Evolutionary conservation across 2,113 vertebrate genomes (phyloP), one percentile per base, ranked within the genome.

Genomic region (Rhinogobius similis): DNA sequence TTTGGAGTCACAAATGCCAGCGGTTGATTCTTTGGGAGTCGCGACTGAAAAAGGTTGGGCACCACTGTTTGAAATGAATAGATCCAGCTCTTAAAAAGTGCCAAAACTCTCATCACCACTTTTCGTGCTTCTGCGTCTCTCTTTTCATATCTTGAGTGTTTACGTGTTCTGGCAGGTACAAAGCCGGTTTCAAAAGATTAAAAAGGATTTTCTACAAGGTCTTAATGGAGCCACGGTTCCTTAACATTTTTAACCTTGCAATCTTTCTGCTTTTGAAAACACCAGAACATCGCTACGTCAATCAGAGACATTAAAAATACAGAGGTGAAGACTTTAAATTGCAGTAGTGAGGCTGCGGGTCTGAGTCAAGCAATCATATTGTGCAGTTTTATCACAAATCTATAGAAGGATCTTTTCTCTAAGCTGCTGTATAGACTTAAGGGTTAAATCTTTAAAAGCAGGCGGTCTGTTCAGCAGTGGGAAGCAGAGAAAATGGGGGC

Each of bases 401-500:
- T 44, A 67, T 18, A 5, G 58, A 38, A 41, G 50, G 46, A 71
- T 72, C 43, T 58, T 63, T 65, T 63, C 21, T 27, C 18, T 0
- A 10, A 67, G 73, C 43, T 68, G 21, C 27, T 29, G 13, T 76
- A 36, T 5, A 67, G 79, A 77, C 76, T 75, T 72, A 61, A 79
- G 26, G 82, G 87, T 90, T 87, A 87, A 86, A 62, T 75, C 81
- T 84, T 76, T 79, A 83, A 85, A 74, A 75, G 82, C 78, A 67
- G 65, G 79, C 76, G 84, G 81, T 84, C 76, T 85, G 86, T 85
- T 87, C 72, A 81, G n/a, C n/a, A n/a, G n/a, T n/a, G n/a, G 84
- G 46, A 72, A 63, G 66, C 67, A 72, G 64, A 55, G 23, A 14
- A 55, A 26, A 26, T 23, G 29, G 63, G 70, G 50, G 71, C 62